Percentiles rank a stretch among this genome's conserved stretches.
phyloP scores from a whole-genome alignment of 2,888 invertebrate genomes.

The Folsomia manolachei region DNA sequence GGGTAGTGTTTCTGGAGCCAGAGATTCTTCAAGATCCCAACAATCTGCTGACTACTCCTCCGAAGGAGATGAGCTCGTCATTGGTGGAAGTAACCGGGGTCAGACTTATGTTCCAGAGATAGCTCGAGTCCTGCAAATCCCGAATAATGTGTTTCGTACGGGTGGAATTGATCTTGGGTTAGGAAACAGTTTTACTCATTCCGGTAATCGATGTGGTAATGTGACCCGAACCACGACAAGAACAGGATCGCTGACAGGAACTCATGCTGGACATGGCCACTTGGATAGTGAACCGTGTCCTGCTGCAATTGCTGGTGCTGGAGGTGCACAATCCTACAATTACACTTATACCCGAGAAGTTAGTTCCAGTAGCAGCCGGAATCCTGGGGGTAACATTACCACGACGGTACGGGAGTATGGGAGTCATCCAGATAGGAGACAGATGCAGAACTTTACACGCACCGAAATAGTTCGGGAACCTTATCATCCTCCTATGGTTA shows the following conservation, averaged over 20 bases:
- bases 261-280: no score
- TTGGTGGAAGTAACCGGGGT: neutral
- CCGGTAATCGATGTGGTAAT: neutral
- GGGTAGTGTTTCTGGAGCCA: no score
- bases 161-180: neutral
- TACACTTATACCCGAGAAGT: neutral
- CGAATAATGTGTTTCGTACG: neutral
- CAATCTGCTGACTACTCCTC: no score
- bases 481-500: neutral
- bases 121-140: neutral
- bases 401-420: no score
- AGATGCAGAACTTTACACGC: no score
- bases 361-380: neutral
- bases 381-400: no score
- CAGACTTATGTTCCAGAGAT: neutral
- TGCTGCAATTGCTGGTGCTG: no score
- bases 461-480: no score
- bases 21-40: no score
- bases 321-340: neutral
- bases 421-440: no score
- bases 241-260: neutral
- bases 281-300: no score
- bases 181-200: neutral
- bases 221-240: neutral
- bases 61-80: no score